Evolutionary conservation across 1,140 invertebrate species (phyloP).

Genomic region (Eciton burchellii): DNA sequence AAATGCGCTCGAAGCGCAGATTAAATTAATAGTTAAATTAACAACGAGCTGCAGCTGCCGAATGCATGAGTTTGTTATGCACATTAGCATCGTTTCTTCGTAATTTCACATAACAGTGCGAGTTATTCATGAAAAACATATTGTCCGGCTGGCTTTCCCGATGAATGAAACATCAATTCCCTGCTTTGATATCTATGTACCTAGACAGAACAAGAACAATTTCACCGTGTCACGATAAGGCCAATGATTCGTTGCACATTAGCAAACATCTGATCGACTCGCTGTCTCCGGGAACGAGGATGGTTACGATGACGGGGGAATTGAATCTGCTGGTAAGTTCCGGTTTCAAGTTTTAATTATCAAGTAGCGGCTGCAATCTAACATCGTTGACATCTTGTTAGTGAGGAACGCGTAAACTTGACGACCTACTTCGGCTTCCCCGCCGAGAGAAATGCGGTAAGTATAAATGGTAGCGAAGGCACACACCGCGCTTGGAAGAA

Average conservation of each 20-base stretch:
- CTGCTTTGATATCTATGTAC: slow-evolving; percentile 16
- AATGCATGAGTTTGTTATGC: slow-evolving; percentile 17
- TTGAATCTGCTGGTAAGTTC: slow-evolving; percentile 17
- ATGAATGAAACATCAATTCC: slow-evolving; percentile 43
- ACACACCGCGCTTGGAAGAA: slow-evolving; percentile 2
- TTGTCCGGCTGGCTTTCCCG: slow-evolving; percentile 3
- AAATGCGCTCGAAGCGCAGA: not conserved
- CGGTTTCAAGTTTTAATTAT: slow-evolving; percentile 30
- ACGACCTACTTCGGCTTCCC: slow-evolving; percentile 37
- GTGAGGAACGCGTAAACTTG: slow-evolving; percentile 24
- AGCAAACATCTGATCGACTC: not conserved
- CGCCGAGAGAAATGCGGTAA: slow-evolving; percentile 25
- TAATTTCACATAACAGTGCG: slow-evolving; percentile 6
- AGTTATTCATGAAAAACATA: slow-evolving; percentile 29
- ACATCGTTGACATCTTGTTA: slow-evolving; percentile 23
- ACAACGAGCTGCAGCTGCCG: not conserved
- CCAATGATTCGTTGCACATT: not conserved
- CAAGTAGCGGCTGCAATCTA: slow-evolving; percentile 8
- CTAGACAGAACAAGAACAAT: not conserved
- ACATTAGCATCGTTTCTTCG: slow-evolving; percentile 27
- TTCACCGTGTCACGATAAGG: not conserved
- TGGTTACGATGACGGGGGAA: not conserved
- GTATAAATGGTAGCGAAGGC: slow-evolving; percentile 18
- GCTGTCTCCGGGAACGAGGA: not conserved
- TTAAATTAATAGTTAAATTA: slow-evolving; percentile 41